A percentile compares a stretch with the other conserved stretches of the same genome.
These are phyloP conservation scores for Halcyon badia DNA, from an alignment of 2,797 vertebrate species.

Conservation along the genomic window DNA sequence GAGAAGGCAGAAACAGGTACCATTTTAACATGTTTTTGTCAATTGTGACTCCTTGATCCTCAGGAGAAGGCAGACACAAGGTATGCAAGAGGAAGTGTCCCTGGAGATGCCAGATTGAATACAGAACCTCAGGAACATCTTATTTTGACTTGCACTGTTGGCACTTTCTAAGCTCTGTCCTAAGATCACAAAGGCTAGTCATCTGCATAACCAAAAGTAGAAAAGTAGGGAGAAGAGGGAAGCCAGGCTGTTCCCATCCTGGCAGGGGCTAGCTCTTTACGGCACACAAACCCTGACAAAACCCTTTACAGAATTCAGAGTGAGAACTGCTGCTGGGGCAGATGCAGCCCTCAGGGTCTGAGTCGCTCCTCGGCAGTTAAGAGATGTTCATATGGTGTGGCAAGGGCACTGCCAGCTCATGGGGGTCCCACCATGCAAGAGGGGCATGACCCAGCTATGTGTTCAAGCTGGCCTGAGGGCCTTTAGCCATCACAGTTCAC, in stretches of 20 bases:
- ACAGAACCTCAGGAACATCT: background rate
- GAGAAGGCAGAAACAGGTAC: background rate
- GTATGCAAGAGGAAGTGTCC: background rate
- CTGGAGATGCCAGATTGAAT: background rate
- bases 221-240: background rate
- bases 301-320: background rate
- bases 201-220: background rate
- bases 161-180: background rate
- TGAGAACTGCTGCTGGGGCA: rapidly evolving
- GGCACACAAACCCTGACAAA: background rate
- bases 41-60: background rate
- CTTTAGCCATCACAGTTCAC: background rate
- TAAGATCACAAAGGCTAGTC: background rate
- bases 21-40: background rate
- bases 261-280: background rate
- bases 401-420: background rate
- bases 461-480: background rate
- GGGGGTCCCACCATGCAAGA: background rate
- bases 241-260: background rate
- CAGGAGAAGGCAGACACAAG: background rate
- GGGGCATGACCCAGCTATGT: background rate
- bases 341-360: background rate
- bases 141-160: rapidly evolving
- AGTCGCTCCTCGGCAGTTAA: rapidly evolving
- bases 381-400: background rate